These are phyloP conservation scores for Sorex maritimensis DNA, from an alignment of 2,797 vertebrate genomes.

Conservation along the genomic window DNA sequence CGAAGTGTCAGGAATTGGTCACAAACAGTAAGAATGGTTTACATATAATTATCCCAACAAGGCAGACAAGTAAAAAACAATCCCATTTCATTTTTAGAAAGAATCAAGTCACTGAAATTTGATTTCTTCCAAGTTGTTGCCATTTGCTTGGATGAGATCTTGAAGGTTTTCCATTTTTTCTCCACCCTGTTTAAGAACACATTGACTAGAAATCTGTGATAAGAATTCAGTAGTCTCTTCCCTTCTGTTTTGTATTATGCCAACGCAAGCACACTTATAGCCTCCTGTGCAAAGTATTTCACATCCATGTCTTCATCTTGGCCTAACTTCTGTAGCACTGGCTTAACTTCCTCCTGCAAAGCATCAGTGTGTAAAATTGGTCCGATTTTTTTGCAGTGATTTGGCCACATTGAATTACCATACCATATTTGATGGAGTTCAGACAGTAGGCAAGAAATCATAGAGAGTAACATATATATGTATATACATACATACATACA, in stretches of 20 bases:
- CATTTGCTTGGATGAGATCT: slow-evolving; percentile 85
- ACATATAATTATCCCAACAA: slow-evolving; percentile 78
- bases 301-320: slow-evolving; percentile 96
- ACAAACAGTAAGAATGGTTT: slow-evolving; percentile 69
- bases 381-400: too few relatives aligned
- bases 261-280: slow-evolving; percentile 94
- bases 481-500: too few relatives aligned
- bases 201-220: slow-evolving; percentile 80
- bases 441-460: too few relatives aligned
- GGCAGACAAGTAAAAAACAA: slow-evolving; percentile 69
- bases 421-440: too few relatives aligned
- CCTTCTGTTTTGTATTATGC: slow-evolving; percentile 89
- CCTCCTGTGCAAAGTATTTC: slow-evolving; percentile 97
- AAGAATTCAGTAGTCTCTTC: slow-evolving; percentile 80
- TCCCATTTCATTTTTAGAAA: slow-evolving; percentile 80
- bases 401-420: too few relatives aligned
- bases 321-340: slow-evolving; percentile 94
- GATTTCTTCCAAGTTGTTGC: slow-evolving; percentile 83
- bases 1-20: slow-evolving; percentile 40
- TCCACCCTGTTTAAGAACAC: slow-evolving; percentile 81
- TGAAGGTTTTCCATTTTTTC: slow-evolving; percentile 82
- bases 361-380: too few relatives aligned
- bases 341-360: slow-evolving; percentile 95
- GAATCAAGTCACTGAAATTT: slow-evolving; percentile 83
- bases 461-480: too few relatives aligned